These are phyloP conservation scores for Lepidocyrtoides sp. DNA, from an alignment of 2,888 invertebrate species.

Conservation along the genomic window DNA sequence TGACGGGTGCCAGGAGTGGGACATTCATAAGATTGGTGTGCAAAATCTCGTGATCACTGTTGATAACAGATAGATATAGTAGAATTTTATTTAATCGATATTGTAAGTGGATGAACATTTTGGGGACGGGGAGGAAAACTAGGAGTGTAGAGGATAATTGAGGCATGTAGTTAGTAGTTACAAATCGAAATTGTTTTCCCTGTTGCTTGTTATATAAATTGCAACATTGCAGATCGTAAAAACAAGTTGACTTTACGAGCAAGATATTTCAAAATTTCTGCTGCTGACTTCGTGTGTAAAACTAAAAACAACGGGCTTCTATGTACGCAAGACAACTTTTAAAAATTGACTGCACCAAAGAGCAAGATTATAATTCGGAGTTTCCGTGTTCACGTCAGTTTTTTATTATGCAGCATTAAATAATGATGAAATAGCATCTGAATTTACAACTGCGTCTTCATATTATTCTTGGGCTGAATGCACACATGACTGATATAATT, in stretches of 20 bases:
- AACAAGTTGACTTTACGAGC: neutral
- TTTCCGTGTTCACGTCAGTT: neutral
- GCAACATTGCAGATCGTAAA: neutral
- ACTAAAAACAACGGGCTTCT: neutral
- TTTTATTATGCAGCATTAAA: neutral
- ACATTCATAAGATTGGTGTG: neutral
- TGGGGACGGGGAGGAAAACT: neutral
- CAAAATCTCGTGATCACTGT: too few relatives aligned
- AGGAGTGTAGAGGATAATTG: neutral
- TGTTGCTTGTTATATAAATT: too few relatives aligned
- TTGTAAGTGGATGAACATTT: neutral
- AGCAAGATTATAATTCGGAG: neutral
- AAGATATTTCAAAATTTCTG: neutral
- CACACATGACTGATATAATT: conserved; percentile 1
- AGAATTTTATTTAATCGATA: too few relatives aligned
- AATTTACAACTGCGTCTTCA: neutral
- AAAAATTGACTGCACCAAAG: neutral
- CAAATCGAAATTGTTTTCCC: too few relatives aligned
- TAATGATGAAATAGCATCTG: neutral
- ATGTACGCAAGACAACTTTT: neutral
- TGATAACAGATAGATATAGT: too few relatives aligned
- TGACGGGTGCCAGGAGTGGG: neutral
- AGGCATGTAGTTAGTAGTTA: neutral
- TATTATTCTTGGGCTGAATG: too few relatives aligned
- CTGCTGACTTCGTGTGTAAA: neutral